Evolutionary conservation across 2,888 invertebrate species (phyloP), one percentile per base, ranked within the genome.

Genomic region (Gonocerus acuteangulatus): DNA sequence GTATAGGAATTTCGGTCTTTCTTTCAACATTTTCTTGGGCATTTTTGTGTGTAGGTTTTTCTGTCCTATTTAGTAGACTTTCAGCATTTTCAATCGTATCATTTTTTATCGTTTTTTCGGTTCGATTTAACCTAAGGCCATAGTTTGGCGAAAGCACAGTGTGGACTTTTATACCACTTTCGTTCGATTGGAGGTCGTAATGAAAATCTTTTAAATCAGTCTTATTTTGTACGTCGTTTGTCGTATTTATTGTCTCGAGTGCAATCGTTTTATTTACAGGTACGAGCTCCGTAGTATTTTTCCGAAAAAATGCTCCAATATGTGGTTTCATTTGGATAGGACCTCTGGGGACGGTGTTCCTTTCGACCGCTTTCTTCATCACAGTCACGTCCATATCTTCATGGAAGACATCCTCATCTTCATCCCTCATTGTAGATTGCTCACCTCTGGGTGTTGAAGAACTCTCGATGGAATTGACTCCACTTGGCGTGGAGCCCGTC

Each of bases 351-450:
- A 71, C 69, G 52, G 72, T 72, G 63, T 72, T 74, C 63, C 71
- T 71, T 65, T 74, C 74, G 7, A 73, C 68, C 11, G 71, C 69
- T 57, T 70, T 71, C 15, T 68, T 72, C 71, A 63, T 60, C 18
- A 72, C 66, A 0, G 71, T 71, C 13, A 71, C 69, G 61, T 72
- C 73, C 70, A 71, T 73, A 63, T 72, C 73, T 15, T 74, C 74
- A 65, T 71, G 72, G 11, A 70, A 68, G 2, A 70, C 70, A n/a
- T 73, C 73, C 45, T 72, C 71, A 2, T 70, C 63, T 18, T 66
- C 69, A 62, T 22, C 68, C 45, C 22, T 58, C 18, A 21, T 18
- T 11, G 21, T 19, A 2, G 32, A 16, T 1, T 51, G 49, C 2
- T 61, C 18, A 65, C 65, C 15, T 52, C 65, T 19, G 52, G 63